Percentiles rank a stretch among this genome's conserved stretches.
phyloP scores from a whole-genome alignment of 2,888 invertebrate genomes.

The Branchipolynoe longqiensis region DNA sequence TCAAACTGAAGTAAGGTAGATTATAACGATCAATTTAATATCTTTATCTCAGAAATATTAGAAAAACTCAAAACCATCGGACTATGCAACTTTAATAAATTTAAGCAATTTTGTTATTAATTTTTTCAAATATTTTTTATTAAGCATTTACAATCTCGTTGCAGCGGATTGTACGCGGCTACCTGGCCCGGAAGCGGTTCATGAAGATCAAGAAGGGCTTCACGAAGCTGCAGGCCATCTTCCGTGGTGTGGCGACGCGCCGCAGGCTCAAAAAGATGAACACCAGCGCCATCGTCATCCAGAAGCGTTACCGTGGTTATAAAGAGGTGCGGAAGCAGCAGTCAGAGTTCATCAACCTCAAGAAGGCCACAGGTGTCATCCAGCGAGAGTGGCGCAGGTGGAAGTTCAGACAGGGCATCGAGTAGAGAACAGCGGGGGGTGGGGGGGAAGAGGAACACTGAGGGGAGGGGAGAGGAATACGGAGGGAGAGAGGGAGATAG shows the following conservation, averaged over 20 bases:
- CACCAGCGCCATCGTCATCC: slow-evolving; percentile 49
- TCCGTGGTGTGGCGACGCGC: slow-evolving; percentile 47
- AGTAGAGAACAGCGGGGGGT: slow-evolving; percentile 30
- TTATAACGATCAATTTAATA: too few relatives aligned
- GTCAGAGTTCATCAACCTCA: slow-evolving; percentile 50
- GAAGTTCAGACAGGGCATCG: slow-evolving; percentile 57
- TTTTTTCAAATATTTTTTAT: too few relatives aligned
- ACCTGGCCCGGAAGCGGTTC: slow-evolving; percentile 52
- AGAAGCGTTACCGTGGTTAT: slow-evolving; percentile 47
- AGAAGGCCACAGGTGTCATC: slow-evolving; percentile 55
- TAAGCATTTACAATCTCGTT: too few relatives aligned
- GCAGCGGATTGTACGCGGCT: slow-evolving; percentile 50
- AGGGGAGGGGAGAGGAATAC: too few relatives aligned
- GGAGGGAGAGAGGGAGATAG: too few relatives aligned
- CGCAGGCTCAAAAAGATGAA: slow-evolving; percentile 24
- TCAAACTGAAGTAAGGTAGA: too few relatives aligned
- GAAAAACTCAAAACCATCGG: too few relatives aligned
- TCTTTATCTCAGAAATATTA: too few relatives aligned
- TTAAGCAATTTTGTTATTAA: too few relatives aligned
- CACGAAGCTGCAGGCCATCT: slow-evolving; percentile 45
- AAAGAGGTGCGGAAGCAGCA: slow-evolving; percentile 21
- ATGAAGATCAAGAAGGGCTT: slow-evolving; percentile 55
- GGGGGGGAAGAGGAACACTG: too few relatives aligned
- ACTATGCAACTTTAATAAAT: too few relatives aligned
- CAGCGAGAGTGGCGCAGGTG: slow-evolving; percentile 58